Base-by-base conservation (phyloP, 2,113 vertebrate genomes). In the Thoracochromis brauschi region DNA sequence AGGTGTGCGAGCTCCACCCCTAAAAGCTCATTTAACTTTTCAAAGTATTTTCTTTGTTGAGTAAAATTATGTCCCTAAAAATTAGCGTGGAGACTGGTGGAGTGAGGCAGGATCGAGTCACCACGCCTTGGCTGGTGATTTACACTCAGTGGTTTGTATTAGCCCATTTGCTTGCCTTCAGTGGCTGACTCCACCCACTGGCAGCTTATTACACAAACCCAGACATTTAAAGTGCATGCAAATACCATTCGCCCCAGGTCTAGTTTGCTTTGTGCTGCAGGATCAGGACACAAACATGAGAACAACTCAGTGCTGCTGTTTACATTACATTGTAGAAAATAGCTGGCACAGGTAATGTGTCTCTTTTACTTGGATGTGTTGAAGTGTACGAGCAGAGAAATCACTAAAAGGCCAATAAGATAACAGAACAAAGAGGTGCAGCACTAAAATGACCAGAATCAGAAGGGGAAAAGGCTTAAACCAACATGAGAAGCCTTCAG, bases 191-290 rank as follows among this genome's bases (percentile, higher is more conserved):
- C 87, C 60, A 35, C 89, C 85, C 75, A 9, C 7, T 49, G 51
- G 29, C 81, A 57, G 42, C 68, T 53, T 82, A 40, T 87, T 84
- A 73, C 65, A 87, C 55, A 80, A 89, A 85, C 86, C 78, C 54
- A 88, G 14, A 9, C 81, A 89, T 88, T 91, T 49, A 90, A 92
- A 91, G 83, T 81, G 26, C 14, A 95, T 93, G 93, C 91, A 95
- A 94, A 95, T 92, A 42, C 5, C 82, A 53, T 91, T 93, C 87
- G 29, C 73, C 40, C 31, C 63, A 16, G 71, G 82, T 51, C 42
- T 33, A 53, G 86, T 88, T 83, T 71, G 82, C 38, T 82, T 81
- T 65, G 82, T 80, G 65, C 79, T 87, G 51, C 40, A 75, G 81
- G 40, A 93, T 73, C 91, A 88, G 87, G 88, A 94, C 90, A 68